These are phyloP conservation scores for Coranthus polyacanthus DNA, from an alignment of 2,797 vertebrate species.

Conservation along the genomic window DNA sequence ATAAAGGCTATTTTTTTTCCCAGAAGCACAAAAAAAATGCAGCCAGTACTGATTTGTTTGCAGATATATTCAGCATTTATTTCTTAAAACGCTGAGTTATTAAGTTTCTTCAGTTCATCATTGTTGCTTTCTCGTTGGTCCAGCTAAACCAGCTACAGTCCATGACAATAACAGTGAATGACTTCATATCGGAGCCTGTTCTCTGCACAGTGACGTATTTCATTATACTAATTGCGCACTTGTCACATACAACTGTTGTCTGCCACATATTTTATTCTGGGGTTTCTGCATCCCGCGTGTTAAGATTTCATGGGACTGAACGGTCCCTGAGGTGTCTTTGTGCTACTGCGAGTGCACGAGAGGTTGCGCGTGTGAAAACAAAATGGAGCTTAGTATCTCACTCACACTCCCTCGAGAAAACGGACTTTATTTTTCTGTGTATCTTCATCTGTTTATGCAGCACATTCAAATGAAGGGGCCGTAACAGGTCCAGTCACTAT, in stretches of 20 bases:
- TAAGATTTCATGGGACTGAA: slow-evolving; percentile 21
- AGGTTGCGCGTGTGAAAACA: slow-evolving; percentile 64
- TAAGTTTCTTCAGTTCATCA: no score
- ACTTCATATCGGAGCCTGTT: slow-evolving; percentile 7
- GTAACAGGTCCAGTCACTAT: slow-evolving; percentile 58
- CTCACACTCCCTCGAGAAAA: slow-evolving; percentile 38
- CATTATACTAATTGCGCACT: slow-evolving; percentile 44
- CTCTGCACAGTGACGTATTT: slow-evolving; percentile 3
- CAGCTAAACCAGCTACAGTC: not conserved
- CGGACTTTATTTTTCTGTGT: slow-evolving; percentile 59
- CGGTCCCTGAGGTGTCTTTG: slow-evolving; percentile 42
- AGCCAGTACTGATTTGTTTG: no score
- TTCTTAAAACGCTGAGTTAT: no score
- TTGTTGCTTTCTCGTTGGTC: no score
- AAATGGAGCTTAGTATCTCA: slow-evolving; percentile 34
- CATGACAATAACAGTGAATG: slow-evolving; percentile 15
- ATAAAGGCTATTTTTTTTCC: no score
- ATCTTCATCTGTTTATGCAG: slow-evolving; percentile 59
- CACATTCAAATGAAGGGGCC: slow-evolving; percentile 37
- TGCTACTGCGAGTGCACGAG: slow-evolving; percentile 52
- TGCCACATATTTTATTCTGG: slow-evolving; percentile 9
- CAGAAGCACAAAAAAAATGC: no score
- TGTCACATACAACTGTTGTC: slow-evolving; percentile 24
- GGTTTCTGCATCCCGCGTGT: slow-evolving; percentile 23
- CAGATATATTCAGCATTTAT: no score